These are phyloP conservation scores for Ficedula albicollis DNA, from an alignment of 2,797 vertebrate genomes.

Conservation along the genomic window DNA sequence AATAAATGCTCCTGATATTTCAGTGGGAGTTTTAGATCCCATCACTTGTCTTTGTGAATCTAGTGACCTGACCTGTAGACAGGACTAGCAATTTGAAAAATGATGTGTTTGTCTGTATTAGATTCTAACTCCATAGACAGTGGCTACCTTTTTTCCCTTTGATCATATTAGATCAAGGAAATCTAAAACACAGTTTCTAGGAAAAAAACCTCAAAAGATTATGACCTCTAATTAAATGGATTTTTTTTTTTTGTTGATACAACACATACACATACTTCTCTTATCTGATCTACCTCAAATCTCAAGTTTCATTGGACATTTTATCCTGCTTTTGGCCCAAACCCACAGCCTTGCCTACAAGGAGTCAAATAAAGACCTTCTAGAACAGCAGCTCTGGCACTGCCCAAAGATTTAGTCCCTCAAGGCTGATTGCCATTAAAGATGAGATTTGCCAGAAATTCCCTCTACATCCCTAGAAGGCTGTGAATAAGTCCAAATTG, in stretches of 20 bases:
- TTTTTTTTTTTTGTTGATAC: background rate
- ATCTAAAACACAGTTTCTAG: background rate
- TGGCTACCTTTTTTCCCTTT: background rate
- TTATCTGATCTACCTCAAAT: background rate
- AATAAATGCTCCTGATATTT: background rate
- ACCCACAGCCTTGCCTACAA: background rate
- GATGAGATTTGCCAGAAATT: background rate
- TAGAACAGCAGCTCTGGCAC: background rate
- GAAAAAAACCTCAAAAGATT: background rate
- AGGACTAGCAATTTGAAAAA: background rate
- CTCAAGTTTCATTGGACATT: background rate
- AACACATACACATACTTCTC: background rate
- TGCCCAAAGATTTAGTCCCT: background rate
- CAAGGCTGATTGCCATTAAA: background rate
- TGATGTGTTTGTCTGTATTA: background rate
- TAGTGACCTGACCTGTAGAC: background rate
- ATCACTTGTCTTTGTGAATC: background rate
- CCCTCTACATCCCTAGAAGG: background rate
- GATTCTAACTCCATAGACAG: background rate
- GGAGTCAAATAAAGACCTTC: background rate
- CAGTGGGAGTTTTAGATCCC: background rate
- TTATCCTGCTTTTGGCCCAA: background rate
- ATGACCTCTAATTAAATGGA: background rate
- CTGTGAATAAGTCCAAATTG: background rate
- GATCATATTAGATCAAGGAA: background rate